A percentile compares a stretch with the other conserved stretches of the same genome.
Evolutionary conservation across 2,888 invertebrate genomes (phyloP).

Genomic region (Caenorhabditis becei): DNA sequence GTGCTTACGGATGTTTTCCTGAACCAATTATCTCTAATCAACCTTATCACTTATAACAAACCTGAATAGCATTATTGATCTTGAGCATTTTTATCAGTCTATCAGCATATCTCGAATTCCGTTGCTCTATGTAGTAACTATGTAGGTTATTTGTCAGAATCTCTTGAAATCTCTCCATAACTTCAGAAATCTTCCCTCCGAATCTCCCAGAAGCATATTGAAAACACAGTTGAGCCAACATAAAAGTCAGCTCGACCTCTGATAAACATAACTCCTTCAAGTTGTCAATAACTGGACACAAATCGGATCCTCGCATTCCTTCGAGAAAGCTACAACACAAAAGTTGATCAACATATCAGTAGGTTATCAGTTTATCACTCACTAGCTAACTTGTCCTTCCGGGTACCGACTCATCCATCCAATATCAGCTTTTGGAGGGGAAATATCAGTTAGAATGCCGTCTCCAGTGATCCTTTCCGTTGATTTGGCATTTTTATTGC

Average conservation of each 20-base stretch:
- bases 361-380: background rate
- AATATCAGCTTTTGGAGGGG: background rate
- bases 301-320: slow-evolving; percentile 17
- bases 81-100: slow-evolving; percentile 60
- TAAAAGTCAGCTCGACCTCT: slow-evolving; percentile 49
- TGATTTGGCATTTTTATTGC: background rate
- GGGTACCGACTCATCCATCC: slow-evolving; percentile 33
- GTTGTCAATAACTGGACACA: slow-evolving; percentile 27
- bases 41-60: background rate
- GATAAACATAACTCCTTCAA: slow-evolving; percentile 36
- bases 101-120: slow-evolving; percentile 44
- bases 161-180: slow-evolving; percentile 39
- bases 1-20: slow-evolving; percentile 54
- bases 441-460: slow-evolving; percentile 23
- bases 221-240: slow-evolving; percentile 56
- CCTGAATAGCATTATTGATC: slow-evolving; percentile 56
- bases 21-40: slow-evolving; percentile 13
- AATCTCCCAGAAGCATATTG: slow-evolving; percentile 38
- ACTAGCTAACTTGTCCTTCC: slow-evolving; percentile 28
- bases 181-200: slow-evolving; percentile 9
- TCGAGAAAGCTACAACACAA: slow-evolving; percentile 16
- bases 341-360: background rate
- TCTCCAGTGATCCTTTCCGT: slow-evolving; percentile 18
- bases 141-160: slow-evolving; percentile 51
- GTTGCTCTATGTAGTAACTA: slow-evolving; percentile 43